Conservation (phyloP, 2,888 invertebrate genomes). For the Notocelia uddmanniana region DNA sequence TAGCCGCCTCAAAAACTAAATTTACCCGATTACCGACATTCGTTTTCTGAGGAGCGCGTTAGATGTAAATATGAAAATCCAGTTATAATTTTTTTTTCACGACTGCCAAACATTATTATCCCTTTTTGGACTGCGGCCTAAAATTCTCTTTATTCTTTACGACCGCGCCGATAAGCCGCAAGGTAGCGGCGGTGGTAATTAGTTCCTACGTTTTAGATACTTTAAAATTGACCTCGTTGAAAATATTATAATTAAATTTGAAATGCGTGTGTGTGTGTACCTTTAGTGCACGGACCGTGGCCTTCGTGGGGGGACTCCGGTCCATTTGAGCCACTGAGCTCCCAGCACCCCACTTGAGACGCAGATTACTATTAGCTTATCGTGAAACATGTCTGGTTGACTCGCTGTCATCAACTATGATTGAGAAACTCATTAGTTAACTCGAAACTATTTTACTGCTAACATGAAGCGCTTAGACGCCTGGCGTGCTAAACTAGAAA, state of each 20-base stretch:
- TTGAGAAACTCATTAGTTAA: constrained; percentile 46
- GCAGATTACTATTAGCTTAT: constrained; percentile 64
- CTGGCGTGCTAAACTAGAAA: constrained; percentile 34
- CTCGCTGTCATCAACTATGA: constrained; percentile 42
- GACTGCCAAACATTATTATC: too few relatives aligned
- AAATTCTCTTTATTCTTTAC: too few relatives aligned
- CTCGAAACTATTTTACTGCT: constrained; percentile 35
- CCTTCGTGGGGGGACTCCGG: constrained; percentile 52
- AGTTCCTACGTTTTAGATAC: too few relatives aligned
- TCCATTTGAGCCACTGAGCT: constrained; percentile 61
- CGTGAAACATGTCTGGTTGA: constrained; percentile 50
- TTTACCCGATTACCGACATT: too few relatives aligned
- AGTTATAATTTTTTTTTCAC: too few relatives aligned
- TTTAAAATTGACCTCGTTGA: too few relatives aligned
- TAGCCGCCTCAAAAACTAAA: too few relatives aligned
- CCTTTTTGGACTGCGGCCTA: too few relatives aligned
- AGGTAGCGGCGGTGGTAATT: too few relatives aligned
- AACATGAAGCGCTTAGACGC: constrained; percentile 30
- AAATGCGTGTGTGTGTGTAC: background rate
- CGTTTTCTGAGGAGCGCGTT: too few relatives aligned
- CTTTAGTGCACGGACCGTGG: constrained; percentile 32
- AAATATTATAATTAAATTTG: background rate
- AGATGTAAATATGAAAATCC: too few relatives aligned
- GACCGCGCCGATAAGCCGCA: too few relatives aligned
- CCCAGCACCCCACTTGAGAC: constrained; percentile 58